phyloP scores from a whole-genome alignment of 2,113 vertebrate species.

The Myxocyprinus asiaticus region DNA sequence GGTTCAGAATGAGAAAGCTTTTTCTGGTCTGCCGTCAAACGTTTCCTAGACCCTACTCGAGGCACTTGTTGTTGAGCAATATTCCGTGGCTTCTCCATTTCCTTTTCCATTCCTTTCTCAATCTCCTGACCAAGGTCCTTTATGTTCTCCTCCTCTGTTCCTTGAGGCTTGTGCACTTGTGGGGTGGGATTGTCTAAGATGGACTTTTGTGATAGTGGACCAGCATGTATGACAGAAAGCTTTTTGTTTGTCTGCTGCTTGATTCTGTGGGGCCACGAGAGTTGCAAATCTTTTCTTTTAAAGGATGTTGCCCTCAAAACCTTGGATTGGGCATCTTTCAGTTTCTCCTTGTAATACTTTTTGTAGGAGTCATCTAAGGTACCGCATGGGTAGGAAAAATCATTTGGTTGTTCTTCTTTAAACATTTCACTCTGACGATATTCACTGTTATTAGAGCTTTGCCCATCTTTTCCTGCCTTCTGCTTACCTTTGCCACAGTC shows the following conservation, averaged over 20 bases:
- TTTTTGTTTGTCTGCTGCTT: constrained; percentile 73
- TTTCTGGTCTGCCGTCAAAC: constrained; percentile 77
- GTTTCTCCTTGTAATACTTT: constrained; percentile 85
- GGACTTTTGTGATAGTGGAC: constrained; percentile 70
- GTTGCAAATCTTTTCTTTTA: constrained; percentile 90
- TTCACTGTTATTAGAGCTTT: constrained; percentile 20
- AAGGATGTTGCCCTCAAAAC: constrained; percentile 92
- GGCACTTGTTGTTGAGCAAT: constrained; percentile 67
- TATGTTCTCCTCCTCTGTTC: constrained; percentile 55
- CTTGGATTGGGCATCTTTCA: constrained; percentile 86
- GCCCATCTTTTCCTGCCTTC: constrained; percentile 22
- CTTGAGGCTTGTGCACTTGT: constrained; percentile 56
- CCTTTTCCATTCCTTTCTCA: constrained; percentile 57
- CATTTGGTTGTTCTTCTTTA: constrained; percentile 13
- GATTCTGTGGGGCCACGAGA: constrained; percentile 81
- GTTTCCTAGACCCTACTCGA: constrained; percentile 69
- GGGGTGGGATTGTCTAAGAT: constrained; percentile 61
- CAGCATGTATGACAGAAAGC: constrained; percentile 68
- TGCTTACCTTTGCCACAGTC: constrained; percentile 42
- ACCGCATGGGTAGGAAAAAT: constrained; percentile 60
- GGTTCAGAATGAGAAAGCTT: constrained; percentile 88
- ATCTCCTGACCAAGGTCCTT: constrained; percentile 18
- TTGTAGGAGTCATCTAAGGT: constrained; percentile 81
- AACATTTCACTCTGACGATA: constrained; percentile 39
- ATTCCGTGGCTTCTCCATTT: constrained; percentile 51